Evolutionary conservation across 2,797 vertebrate species (phyloP).

Genomic region (Protosalanx chinensis): DNA sequence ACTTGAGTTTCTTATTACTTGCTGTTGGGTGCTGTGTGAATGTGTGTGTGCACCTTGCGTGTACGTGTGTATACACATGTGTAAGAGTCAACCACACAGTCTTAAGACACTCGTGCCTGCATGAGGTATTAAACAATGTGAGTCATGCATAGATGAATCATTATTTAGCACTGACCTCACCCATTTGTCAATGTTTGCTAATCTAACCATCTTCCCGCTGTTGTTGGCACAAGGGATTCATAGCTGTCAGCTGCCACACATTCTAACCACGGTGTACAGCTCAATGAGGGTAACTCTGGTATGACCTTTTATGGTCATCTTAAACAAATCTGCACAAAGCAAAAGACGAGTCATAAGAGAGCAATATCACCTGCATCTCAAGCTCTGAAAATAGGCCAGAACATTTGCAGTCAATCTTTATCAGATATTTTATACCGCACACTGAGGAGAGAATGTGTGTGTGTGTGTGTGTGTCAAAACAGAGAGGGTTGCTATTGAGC

Average conservation of each 20-base stretch:
- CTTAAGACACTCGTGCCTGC: conserved; percentile 53
- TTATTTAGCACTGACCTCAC: conserved; percentile 40
- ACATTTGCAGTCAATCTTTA: background rate
- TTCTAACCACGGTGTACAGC: conserved; percentile 24
- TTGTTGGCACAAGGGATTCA: conserved; percentile 17
- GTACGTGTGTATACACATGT: conserved; percentile 15
- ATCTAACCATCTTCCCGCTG: conserved; percentile 34
- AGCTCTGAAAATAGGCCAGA: background rate
- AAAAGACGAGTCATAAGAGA: background rate
- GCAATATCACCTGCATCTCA: background rate
- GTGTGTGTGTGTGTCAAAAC: too few relatives aligned
- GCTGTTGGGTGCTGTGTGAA: conserved; percentile 16
- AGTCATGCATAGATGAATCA: conserved; percentile 44
- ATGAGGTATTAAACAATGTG: conserved; percentile 53
- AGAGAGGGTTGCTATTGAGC: background rate
- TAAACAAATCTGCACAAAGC: background rate
- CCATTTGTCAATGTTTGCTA: conserved; percentile 29
- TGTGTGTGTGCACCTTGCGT: background rate
- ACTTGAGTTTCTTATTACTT: conserved; percentile 54
- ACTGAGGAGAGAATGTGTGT: background rate
- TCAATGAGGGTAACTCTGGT: conserved; percentile 10
- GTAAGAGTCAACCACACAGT: conserved; percentile 55
- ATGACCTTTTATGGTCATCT: conserved; percentile 15
- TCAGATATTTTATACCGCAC: background rate
- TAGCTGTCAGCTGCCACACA: conserved; percentile 28